phyloP scores from a whole-genome alignment of 2,888 invertebrate genomes.

The Papilio elwesi region DNA sequence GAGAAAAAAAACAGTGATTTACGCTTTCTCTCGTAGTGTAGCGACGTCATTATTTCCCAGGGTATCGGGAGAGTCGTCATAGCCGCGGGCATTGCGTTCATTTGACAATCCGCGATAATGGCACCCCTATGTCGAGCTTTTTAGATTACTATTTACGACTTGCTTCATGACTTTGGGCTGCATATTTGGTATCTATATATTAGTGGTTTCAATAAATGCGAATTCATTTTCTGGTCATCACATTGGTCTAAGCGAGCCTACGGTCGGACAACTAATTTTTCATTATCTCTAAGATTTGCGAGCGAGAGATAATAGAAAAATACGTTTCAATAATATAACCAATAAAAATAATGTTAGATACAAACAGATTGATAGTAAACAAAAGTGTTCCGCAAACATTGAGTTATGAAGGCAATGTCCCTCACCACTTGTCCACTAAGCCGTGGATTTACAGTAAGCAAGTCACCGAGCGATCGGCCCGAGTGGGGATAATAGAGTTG shows the following conservation, averaged over 20 bases:
- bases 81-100: conserved; percentile 32
- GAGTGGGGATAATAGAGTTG: conserved; percentile 70
- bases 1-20: not conserved
- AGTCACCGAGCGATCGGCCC: conserved; percentile 37
- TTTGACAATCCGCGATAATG: conserved; percentile 31
- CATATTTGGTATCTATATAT: not conserved
- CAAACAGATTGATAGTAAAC: not conserved
- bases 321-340: no score
- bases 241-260: no score
- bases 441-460: conserved; percentile 39
- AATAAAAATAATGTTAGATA: not conserved
- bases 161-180: not conserved
- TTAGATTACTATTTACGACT: conserved; percentile 40
- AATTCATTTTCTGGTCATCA: no score
- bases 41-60: conserved; percentile 29
- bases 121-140: conserved; percentile 37
- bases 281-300: no score
- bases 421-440: conserved; percentile 33
- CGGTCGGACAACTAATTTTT: no score
- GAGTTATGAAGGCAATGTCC: conserved; percentile 19
- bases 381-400: not conserved
- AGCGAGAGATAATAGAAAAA: no score
- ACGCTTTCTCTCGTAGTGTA: conserved; percentile 13
- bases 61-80: conserved; percentile 30
- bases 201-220: not conserved